These are phyloP conservation scores for Panagrolaimus sp. DNA, from an alignment of 1,140 invertebrate species.

Conservation along the genomic window DNA sequence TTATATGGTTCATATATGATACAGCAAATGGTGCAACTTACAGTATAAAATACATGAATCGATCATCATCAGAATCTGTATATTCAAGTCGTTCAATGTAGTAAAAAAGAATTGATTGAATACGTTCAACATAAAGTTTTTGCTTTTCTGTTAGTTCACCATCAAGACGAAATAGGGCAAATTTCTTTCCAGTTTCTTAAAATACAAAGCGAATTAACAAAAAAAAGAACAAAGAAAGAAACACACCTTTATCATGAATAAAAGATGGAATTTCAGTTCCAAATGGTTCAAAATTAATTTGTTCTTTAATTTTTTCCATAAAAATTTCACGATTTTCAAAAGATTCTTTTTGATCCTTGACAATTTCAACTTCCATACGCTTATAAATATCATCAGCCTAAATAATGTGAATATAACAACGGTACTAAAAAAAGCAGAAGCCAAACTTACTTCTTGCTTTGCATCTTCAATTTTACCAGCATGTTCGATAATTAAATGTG, in stretches of 20 bases:
- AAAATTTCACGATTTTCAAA: slow-evolving; percentile 13
- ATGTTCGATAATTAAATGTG: slow-evolving; percentile 28
- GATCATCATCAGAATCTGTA: slow-evolving; percentile 82
- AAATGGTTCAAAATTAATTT: background rate
- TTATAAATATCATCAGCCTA: slow-evolving; percentile 33
- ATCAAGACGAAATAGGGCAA: background rate
- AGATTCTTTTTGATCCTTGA: slow-evolving; percentile 29
- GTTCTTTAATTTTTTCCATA: background rate
- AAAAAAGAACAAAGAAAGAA: too few species aligned
- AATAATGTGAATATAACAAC: background rate
- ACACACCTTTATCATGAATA: background rate
- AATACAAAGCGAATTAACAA: too few species aligned
- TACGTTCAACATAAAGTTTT: slow-evolving; percentile 60
- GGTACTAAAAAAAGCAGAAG: too few species aligned
- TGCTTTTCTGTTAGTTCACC: background rate
- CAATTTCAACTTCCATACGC: slow-evolving; percentile 29
- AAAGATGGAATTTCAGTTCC: background rate
- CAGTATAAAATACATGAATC: slow-evolving; percentile 85
- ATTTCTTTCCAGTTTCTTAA: background rate
- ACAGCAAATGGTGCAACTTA: slow-evolving; percentile 64
- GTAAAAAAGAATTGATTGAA: slow-evolving; percentile 87
- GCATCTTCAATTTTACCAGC: background rate
- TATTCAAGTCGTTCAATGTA: slow-evolving; percentile 82
- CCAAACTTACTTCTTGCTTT: background rate
- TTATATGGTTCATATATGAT: too few species aligned